Evolutionary conservation across 2,888 invertebrate species (phyloP).

Genomic region (Caenorhabditis sulstoni): DNA sequence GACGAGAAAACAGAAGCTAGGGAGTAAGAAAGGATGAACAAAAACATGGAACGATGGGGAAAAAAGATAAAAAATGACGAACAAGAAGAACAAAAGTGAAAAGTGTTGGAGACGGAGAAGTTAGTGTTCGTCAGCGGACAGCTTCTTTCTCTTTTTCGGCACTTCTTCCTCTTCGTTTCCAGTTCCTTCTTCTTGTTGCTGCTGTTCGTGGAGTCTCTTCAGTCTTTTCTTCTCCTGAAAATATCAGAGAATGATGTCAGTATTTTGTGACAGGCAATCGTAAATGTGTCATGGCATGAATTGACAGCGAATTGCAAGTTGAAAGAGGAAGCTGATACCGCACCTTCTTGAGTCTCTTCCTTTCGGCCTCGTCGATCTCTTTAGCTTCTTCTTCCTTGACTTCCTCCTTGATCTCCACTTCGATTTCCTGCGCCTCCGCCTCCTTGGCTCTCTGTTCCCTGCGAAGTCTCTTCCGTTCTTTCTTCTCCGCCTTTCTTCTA

Average conservation of each 20-base stretch:
- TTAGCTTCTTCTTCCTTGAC: slow-evolving; percentile 34
- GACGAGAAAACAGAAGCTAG: neutral
- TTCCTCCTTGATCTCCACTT: slow-evolving; percentile 41
- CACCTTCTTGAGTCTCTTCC: slow-evolving; percentile 54
- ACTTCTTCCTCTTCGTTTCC: slow-evolving; percentile 34
- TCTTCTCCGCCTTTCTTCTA: slow-evolving; percentile 46
- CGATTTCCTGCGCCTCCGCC: slow-evolving; percentile 18
- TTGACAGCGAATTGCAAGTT: too few relatives aligned
- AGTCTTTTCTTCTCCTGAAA: slow-evolving; percentile 57
- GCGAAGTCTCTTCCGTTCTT: slow-evolving; percentile 50
- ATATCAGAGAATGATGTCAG: too few relatives aligned
- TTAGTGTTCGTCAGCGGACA: slow-evolving; percentile 41
- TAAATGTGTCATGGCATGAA: too few relatives aligned
- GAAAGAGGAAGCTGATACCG: too few relatives aligned
- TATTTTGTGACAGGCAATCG: too few relatives aligned
- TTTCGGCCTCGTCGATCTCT: slow-evolving; percentile 41
- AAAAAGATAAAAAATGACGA: slow-evolving; percentile 7
- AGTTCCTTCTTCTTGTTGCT: slow-evolving; percentile 17
- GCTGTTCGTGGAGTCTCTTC: slow-evolving; percentile 48
- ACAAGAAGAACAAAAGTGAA: slow-evolving; percentile 2
- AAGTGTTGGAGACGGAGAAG: neutral
- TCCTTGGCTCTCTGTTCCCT: slow-evolving; percentile 40
- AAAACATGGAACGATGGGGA: slow-evolving; percentile 1
- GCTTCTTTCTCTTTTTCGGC: slow-evolving; percentile 56
- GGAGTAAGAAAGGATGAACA: neutral